Evolutionary conservation across 2,797 vertebrate genomes (phyloP).

Genomic region (Selene dorsalis): DNA sequence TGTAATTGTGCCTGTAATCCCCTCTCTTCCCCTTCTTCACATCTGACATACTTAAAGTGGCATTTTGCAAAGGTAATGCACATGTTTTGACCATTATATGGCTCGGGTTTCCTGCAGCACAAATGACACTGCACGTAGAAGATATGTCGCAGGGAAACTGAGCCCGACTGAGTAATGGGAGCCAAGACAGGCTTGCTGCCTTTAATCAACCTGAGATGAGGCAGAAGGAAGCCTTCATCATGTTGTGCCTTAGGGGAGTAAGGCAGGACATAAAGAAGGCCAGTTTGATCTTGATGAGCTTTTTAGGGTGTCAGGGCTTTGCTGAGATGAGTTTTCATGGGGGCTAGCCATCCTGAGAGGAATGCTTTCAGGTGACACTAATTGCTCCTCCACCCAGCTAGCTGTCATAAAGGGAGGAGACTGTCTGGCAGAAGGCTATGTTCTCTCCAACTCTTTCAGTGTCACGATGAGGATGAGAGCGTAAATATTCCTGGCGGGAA

Average conservation of each 20-base stretch:
- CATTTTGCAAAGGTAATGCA: slow-evolving; percentile 17
- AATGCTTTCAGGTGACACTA: slow-evolving; percentile 86
- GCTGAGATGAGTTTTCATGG: slow-evolving; percentile 81
- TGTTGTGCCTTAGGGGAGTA: slow-evolving; percentile 68
- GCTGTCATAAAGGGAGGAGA: slow-evolving; percentile 77
- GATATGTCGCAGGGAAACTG: slow-evolving; percentile 53
- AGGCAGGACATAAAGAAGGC: slow-evolving; percentile 82
- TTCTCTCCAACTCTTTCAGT: slow-evolving; percentile 65
- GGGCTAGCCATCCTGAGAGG: slow-evolving; percentile 70
- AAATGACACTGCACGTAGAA: slow-evolving; percentile 19
- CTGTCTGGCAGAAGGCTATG: slow-evolving; percentile 63
- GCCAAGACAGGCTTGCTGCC: slow-evolving; percentile 65
- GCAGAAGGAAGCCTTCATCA: slow-evolving; percentile 79
- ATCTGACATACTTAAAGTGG: neutral
- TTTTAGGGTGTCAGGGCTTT: slow-evolving; percentile 79
- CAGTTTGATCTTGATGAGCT: slow-evolving; percentile 83
- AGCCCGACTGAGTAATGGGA: slow-evolving; percentile 68
- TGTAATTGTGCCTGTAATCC: slow-evolving; percentile 9
- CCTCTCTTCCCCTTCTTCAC: neutral
- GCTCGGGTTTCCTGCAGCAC: slow-evolving; percentile 21
- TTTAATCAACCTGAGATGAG: slow-evolving; percentile 83
- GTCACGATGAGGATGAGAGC: slow-evolving; percentile 62
- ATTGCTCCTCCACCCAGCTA: slow-evolving; percentile 81
- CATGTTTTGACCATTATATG: slow-evolving; percentile 26
- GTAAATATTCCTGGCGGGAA: slow-evolving; percentile 57